Conservation (phyloP, 2,797 vertebrate species). For the Benthosema pterotum region DNA sequence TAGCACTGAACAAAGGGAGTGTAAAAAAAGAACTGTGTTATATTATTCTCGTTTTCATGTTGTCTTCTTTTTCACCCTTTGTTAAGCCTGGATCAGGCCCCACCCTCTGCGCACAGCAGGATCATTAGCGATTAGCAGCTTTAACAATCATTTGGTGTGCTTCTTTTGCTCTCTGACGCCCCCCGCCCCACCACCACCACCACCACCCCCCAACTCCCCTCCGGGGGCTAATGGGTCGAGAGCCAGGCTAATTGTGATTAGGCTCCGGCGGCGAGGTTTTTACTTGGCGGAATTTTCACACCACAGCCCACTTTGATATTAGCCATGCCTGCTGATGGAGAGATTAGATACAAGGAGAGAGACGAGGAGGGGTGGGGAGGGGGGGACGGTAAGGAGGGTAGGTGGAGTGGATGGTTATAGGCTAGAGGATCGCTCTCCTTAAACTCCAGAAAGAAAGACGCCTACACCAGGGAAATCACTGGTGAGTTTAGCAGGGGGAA, state of each 20-base stretch:
- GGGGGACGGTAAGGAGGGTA: background rate
- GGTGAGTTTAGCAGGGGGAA: constrained; percentile 73
- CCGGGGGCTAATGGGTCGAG: constrained; percentile 69
- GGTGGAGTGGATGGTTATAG: background rate
- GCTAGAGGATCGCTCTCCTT: constrained; percentile 48
- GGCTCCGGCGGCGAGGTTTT: constrained; percentile 70
- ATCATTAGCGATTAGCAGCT: constrained; percentile 62
- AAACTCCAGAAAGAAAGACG: constrained; percentile 75
- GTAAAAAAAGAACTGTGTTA: background rate
- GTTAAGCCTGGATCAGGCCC: background rate
- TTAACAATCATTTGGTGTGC: constrained; percentile 61
- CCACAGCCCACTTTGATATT: constrained; percentile 71
- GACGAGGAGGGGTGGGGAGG: background rate
- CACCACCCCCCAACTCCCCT: constrained; percentile 26
- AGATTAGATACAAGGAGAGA: constrained; percentile 67
- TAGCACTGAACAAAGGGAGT: constrained; percentile 12
- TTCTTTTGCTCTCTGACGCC: constrained; percentile 21
- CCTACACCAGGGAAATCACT: constrained; percentile 76
- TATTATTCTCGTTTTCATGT: background rate
- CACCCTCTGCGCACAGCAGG: constrained; percentile 33
- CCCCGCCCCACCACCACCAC: background rate
- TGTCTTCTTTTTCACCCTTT: background rate
- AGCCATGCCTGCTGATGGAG: constrained; percentile 73
- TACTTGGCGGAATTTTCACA: constrained; percentile 69
- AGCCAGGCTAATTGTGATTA: constrained; percentile 75